Evolutionary conservation across 2,888 invertebrate species (phyloP).

Genomic region (Dicycla oo): DNA sequence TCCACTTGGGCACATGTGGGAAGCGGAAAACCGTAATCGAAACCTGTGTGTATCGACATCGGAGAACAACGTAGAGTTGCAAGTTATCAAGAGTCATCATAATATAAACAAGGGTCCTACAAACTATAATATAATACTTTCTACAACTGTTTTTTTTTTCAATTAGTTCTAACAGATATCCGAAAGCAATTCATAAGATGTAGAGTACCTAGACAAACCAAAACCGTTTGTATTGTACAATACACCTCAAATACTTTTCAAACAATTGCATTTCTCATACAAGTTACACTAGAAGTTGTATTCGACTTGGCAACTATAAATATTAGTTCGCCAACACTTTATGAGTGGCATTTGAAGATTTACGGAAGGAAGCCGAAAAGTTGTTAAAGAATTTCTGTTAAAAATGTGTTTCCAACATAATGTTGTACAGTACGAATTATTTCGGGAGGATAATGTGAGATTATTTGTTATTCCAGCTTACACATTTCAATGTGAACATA

Average conservation of each 20-base stretch:
- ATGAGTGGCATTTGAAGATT: slow-evolving; percentile 5
- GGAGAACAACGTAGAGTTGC: not conserved
- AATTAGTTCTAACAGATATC: not conserved
- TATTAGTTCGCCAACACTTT: slow-evolving; percentile 31
- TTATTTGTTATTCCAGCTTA: no score
- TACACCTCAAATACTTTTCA: slow-evolving; percentile 21
- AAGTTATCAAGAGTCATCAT: not conserved
- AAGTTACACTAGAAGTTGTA: slow-evolving; percentile 13
- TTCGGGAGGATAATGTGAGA: no score
- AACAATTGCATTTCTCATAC: slow-evolving; percentile 24
- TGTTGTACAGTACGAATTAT: not conserved
- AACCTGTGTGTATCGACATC: not conserved
- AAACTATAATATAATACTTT: no score
- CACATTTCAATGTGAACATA: no score
- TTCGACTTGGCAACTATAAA: slow-evolving; percentile 42
- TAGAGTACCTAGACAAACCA: no score
- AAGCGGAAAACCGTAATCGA: not conserved
- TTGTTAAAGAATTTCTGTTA: not conserved
- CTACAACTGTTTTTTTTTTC: no score
- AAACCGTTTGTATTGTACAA: not conserved
- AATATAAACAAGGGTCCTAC: no score
- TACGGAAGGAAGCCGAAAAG: slow-evolving; percentile 6
- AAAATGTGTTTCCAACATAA: not conserved
- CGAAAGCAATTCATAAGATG: no score
- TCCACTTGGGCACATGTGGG: not conserved